Percentiles rank a stretch among this genome's conserved stretches.
phyloP scores from a whole-genome alignment of 2,113 vertebrate species.

The Plecotus auritus region DNA sequence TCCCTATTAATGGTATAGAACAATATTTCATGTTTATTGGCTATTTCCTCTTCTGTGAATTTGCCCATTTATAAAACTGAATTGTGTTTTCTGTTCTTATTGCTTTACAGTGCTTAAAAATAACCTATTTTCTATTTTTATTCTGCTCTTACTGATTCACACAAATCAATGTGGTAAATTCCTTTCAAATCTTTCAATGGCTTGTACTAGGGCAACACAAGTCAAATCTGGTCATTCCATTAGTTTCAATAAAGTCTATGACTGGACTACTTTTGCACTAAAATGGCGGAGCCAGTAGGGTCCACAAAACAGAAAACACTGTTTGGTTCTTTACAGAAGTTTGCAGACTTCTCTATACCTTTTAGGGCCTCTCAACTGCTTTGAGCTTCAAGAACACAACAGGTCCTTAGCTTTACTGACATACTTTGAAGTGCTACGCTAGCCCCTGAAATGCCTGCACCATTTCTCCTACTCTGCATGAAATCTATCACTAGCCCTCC shows the following conservation, averaged over 20 bases:
- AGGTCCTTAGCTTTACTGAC: not conserved
- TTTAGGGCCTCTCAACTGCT: not conserved
- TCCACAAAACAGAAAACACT: not conserved
- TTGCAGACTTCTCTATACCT: not conserved
- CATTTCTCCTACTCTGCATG: not conserved
- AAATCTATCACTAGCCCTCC: not conserved
- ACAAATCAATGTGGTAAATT: not conserved
- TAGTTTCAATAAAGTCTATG: not conserved
- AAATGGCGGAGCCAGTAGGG: not conserved
- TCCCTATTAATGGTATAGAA: not conserved
- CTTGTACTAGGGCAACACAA: not conserved
- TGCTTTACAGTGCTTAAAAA: constrained; percentile 5
- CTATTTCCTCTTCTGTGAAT: not conserved
- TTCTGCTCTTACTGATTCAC: not conserved
- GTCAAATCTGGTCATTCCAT: not conserved
- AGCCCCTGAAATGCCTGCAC: not conserved
- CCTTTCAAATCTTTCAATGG: constrained; percentile 3
- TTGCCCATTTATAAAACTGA: not conserved
- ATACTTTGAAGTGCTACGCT: not conserved
- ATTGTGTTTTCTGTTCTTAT: not conserved
- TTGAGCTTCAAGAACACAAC: not conserved
- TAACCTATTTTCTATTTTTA: constrained; percentile 3
- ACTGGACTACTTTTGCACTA: not conserved
- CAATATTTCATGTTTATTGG: not conserved
- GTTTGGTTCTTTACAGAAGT: not conserved